Evolutionary conservation across 37 sponge, comb jelly and placozoan species (phyloP).

Genomic region (Oopsacas minuta): DNA sequence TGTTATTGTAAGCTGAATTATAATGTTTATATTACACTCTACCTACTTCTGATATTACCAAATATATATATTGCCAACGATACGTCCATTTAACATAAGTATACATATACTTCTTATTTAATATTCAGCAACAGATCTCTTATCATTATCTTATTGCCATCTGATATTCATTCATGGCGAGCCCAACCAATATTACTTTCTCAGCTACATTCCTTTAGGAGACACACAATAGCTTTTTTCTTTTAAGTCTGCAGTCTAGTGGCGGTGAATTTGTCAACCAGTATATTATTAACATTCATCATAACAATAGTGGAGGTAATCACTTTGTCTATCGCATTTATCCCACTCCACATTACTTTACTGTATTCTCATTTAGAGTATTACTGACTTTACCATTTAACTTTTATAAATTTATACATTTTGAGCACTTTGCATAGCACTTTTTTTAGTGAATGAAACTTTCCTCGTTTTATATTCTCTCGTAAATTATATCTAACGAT

Average conservation of each 20-base stretch:
- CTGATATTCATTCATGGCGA: neutral
- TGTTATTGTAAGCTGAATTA: neutral
- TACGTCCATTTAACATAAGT: neutral
- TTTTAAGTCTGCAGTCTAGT: neutral
- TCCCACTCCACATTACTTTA: too few species aligned
- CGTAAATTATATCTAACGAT: too few species aligned
- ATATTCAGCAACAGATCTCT: neutral
- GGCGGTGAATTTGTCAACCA: neutral
- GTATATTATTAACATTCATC: neutral
- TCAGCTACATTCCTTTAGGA: neutral
- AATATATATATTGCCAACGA: neutral
- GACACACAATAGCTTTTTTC: slow-evolving; percentile 11
- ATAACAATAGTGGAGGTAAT: too few species aligned
- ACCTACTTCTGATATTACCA: neutral
- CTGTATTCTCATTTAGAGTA: too few species aligned
- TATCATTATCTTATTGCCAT: neutral
- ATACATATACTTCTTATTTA: neutral
- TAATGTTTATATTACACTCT: neutral
- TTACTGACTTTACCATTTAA: too few species aligned
- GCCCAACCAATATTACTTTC: slow-evolving; percentile 14
- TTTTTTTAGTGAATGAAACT: too few species aligned
- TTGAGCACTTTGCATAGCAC: too few species aligned
- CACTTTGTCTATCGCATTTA: too few species aligned
- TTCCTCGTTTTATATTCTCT: too few species aligned
- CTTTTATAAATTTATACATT: too few species aligned